Evolutionary conservation across 2,797 vertebrate species (phyloP), one percentile per base, ranked within the genome.

Genomic region (Chelonia mydas): DNA sequence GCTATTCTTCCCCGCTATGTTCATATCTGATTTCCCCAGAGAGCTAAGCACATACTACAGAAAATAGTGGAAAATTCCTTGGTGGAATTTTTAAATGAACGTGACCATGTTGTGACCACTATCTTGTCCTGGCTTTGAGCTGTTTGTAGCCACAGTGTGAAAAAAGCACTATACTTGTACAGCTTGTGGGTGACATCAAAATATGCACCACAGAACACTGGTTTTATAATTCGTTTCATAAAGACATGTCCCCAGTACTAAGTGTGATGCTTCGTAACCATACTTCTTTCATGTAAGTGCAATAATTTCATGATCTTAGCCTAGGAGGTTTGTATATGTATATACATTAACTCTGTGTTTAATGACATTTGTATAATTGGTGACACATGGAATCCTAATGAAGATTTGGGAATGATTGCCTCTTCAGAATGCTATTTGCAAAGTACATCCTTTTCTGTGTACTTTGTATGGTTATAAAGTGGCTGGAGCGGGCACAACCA

Each of bases 351-450:
- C 81, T 91, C 31, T 17, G 51, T 89, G 95, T 85, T 94, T 96
- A 94, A 97, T 93, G 93, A 96, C 2, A 19, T 68, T n/a, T 68
- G 61, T 37, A 68, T 68, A 68, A n/a, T 10, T 68, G 61, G 61
- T 68, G 33, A n/a, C 17, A 68, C 61, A 68, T 19, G 72, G 88
- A 57, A 0, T 28, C 78, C 87, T 96, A 97, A 96, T 92, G 88
- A 92, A 96, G 90, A 72, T 3, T 1, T 10, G 80, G 84, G 79
- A 91, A 87, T 0, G 0, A 4, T 85, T 90, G 37, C 77, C 5
- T 68, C 33, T 68, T 68, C 17, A 37, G 61, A 17, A 68, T n/a
- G 61, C 61, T 68, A 68, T 68, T 37, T 68, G 61, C 33, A 68
- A 68, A 68, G 61, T 8, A 68, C 17, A 37, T 19, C 33, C 33